Conservation (phyloP, 1,140 invertebrate species). For the Samia ricini region DNA sequence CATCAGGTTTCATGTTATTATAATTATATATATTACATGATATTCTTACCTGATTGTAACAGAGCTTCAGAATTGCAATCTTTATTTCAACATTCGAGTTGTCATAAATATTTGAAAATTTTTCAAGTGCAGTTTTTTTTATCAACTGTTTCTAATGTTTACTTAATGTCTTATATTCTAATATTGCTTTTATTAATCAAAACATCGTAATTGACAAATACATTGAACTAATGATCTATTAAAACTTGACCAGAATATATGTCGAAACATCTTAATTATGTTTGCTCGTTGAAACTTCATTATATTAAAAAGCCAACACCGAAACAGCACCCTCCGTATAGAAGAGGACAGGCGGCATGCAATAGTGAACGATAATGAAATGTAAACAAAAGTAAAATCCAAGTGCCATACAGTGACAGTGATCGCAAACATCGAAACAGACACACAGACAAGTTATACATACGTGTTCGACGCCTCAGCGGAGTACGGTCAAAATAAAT, state of each 20-base stretch:
- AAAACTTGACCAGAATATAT: not conserved
- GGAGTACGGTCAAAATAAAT: slow-evolving; percentile 77
- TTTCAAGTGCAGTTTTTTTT: no score
- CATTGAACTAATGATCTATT: not conserved
- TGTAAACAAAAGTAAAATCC: slow-evolving; percentile 46
- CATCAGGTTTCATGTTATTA: no score
- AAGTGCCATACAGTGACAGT: slow-evolving; percentile 69
- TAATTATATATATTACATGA: no score
- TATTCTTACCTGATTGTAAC: no score
- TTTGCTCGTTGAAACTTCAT: not conserved
- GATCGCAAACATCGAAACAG: slow-evolving; percentile 75
- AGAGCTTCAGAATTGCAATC: no score
- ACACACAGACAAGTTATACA: slow-evolving; percentile 75
- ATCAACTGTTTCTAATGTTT: not conserved
- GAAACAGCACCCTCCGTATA: slow-evolving; percentile 23
- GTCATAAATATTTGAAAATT: no score
- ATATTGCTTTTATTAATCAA: not conserved
- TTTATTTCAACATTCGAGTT: no score
- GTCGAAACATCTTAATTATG: not conserved
- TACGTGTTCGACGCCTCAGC: slow-evolving; percentile 75
- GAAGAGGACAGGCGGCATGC: slow-evolving; percentile 59
- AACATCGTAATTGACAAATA: not conserved
- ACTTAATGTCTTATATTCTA: not conserved
- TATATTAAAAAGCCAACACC: not conserved
- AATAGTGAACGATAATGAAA: slow-evolving; percentile 63